Evolutionary conservation across 2,797 vertebrate species (phyloP).

Genomic region (Xerus rutilus): DNA sequence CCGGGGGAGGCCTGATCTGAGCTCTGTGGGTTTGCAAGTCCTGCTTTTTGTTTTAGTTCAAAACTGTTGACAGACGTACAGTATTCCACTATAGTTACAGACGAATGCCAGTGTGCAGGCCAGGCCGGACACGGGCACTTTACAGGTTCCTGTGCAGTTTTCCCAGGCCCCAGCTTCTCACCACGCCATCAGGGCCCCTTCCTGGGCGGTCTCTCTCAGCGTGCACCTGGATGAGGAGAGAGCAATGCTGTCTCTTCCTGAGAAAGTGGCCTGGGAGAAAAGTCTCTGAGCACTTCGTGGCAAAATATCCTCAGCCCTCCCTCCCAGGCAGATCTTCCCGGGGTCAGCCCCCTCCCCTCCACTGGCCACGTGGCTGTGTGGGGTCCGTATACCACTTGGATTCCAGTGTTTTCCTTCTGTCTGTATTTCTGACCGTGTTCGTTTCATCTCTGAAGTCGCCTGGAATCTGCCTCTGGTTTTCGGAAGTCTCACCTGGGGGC

Average conservation of each 20-base stretch:
- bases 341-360: too few relatives aligned
- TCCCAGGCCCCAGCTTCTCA: not conserved
- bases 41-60: not conserved
- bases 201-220: not conserved
- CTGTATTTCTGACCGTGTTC: too few relatives aligned
- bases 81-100: not conserved
- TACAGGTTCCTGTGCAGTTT: rapidly evolving
- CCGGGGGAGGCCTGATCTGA: not conserved
- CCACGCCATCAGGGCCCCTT: too few relatives aligned
- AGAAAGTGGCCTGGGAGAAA: not conserved
- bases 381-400: not conserved
- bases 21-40: not conserved
- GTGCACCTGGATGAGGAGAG: not conserved
- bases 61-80: not conserved
- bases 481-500: too few relatives aligned
- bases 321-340: too few relatives aligned
- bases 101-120: not conserved
- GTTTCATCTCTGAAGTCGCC: not conserved
- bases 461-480: not conserved
- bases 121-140: too few relatives aligned
- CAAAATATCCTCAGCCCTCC: not conserved
- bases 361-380: not conserved
- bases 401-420: too few relatives aligned
- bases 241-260: too few relatives aligned
- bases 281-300: not conserved